phyloP scores from a whole-genome alignment of 2,888 invertebrate species.

The Tridacna crocea region DNA sequence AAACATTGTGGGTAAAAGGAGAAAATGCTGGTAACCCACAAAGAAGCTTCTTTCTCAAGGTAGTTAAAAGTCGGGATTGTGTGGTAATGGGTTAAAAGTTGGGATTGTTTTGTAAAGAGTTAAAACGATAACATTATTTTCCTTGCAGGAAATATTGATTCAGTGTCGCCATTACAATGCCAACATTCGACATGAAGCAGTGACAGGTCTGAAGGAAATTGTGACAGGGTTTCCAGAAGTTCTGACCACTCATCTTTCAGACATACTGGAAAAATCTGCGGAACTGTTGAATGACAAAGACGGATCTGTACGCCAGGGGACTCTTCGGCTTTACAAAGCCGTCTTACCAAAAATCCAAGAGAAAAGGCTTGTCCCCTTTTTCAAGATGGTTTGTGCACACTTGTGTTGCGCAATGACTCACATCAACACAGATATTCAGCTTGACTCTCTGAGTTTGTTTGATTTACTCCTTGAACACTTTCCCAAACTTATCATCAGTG shows the following conservation, averaged over 20 bases:
- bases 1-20: no score
- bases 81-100: no score
- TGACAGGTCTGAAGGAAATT: slow-evolving; percentile 86
- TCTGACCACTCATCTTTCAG: slow-evolving; percentile 87
- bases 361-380: slow-evolving; percentile 87
- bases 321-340: slow-evolving; percentile 85
- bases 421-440: slow-evolving; percentile 91
- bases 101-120: not conserved
- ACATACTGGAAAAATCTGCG: slow-evolving; percentile 89
- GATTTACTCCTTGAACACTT: slow-evolving; percentile 90
- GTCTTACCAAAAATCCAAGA: slow-evolving; percentile 64
- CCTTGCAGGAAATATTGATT: slow-evolving; percentile 88
- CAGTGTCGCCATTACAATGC: slow-evolving; percentile 91
- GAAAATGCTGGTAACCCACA: no score
- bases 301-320: slow-evolving; percentile 85
- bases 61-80: no score
- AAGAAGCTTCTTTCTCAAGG: no score
- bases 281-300: slow-evolving; percentile 91
- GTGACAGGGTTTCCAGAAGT: slow-evolving; percentile 85
- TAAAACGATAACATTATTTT: not conserved
- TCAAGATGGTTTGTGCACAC: slow-evolving; percentile 91
- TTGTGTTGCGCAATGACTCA: slow-evolving; percentile 96
- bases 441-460: slow-evolving; percentile 92
- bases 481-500: slow-evolving; percentile 88
- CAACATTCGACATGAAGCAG: slow-evolving; percentile 88